Evolutionary conservation across 2,888 invertebrate species (phyloP), one percentile per base, ranked within the genome.

Genomic region (Apodemia zela): DNA sequence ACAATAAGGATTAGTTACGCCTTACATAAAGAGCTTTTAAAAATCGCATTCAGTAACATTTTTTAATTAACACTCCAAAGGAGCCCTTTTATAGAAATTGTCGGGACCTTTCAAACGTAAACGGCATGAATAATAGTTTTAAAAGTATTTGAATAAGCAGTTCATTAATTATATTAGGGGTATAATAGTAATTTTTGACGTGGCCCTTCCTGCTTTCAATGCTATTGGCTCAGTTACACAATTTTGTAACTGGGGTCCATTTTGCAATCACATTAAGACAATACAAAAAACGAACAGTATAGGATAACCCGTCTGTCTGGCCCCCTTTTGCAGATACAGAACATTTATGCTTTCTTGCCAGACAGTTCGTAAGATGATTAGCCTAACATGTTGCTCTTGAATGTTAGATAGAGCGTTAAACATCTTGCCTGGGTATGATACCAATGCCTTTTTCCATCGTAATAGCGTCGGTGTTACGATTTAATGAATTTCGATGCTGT

Each of bases 101-200:
- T 87, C 90, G 90, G 90, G 80, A 82, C 82, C 72, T 85, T 87
- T 87, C 84, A 89, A 89, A 90, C 83, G 82, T 87, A 89, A 91
- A 91, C 85, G 87, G 86, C 83, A 88, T 89, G 89, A 90, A 89
- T 91, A 91, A 91, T 91, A 89, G 91, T 90, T 91, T 89, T 86
- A 87, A 90, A 91, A 85, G 85, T 87, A 90, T 91, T 91, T 91
- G 88, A 89, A 91, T 89, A 90, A 87, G 85, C 86, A 83, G 85
- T 89, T 91, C 91, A 91, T 91, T 91, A 91, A 91, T 91, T 88
- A 89, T 86, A 76, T 76, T 74, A 73, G 76, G 42, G 84, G 82
- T 82, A 89, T 89, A 89, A 90, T 91, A 88, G 89, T 88, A 82
- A 85, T 88, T 87, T 86, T 85, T 91, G 91, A 91, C 90, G 80